These are phyloP conservation scores for Mycalesis mineus DNA, from an alignment of 2,888 invertebrate species.

Conservation along the genomic window DNA sequence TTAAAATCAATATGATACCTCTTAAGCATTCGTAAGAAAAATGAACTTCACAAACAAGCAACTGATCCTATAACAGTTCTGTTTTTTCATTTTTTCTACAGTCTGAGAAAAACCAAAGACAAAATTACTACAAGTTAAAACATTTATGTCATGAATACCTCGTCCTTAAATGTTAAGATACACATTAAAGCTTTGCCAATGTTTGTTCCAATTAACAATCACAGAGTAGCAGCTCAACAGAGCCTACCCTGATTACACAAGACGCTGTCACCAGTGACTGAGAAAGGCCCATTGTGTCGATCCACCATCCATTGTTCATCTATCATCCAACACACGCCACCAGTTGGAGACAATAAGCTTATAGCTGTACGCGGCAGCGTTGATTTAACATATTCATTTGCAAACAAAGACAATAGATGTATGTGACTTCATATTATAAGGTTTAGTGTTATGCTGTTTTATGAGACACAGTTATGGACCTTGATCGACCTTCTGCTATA, in stretches of 20 bases:
- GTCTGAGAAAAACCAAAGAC: too few relatives aligned
- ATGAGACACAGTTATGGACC: neutral
- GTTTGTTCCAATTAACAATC: constrained; percentile 4
- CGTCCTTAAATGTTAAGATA: too few relatives aligned
- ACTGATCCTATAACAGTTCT: too few relatives aligned
- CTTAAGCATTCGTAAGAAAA: too few relatives aligned
- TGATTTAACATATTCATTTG: neutral
- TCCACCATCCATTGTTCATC: constrained; percentile 22
- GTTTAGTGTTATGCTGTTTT: neutral
- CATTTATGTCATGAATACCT: neutral
- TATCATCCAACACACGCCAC: constrained; percentile 19
- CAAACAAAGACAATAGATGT: constrained; percentile 4
- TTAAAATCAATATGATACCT: too few relatives aligned
- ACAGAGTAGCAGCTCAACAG: constrained; percentile 4
- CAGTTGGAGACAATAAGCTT: constrained; percentile 25
- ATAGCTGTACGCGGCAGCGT: constrained; percentile 3
- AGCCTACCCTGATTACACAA: constrained; percentile 8
- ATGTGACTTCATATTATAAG: constrained; percentile 1
- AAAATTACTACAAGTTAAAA: too few relatives aligned
- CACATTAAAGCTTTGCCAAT: neutral
- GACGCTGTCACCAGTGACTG: constrained; percentile 11
- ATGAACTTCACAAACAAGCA: too few relatives aligned
- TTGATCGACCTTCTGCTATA: neutral
- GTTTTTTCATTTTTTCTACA: too few relatives aligned
- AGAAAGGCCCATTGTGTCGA: constrained; percentile 17